Conservation (phyloP, 2,888 invertebrate species). For the Spisula solida region DNA sequence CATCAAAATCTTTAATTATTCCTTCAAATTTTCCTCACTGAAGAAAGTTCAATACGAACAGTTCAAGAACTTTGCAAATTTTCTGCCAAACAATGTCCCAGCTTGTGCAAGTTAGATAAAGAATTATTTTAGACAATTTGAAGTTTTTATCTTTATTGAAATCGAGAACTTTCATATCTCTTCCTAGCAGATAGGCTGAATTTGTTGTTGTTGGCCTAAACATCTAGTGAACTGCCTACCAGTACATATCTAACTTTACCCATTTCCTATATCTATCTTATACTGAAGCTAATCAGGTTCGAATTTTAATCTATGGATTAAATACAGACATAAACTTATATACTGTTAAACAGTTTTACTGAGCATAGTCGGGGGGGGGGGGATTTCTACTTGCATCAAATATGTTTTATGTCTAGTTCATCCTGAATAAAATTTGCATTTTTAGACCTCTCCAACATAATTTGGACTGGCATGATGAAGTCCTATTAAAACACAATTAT, state of each 20-base stretch:
- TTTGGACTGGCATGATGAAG: too few relatives aligned
- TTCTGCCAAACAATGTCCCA: not conserved
- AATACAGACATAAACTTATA: not conserved
- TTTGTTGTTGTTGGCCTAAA: not conserved
- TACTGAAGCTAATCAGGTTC: not conserved
- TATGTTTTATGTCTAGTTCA: too few relatives aligned
- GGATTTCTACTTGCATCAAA: too few relatives aligned
- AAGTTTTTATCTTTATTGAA: constrained; percentile 15
- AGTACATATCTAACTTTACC: not conserved
- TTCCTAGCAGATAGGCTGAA: not conserved
- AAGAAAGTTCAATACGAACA: not conserved
- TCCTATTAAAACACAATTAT: too few relatives aligned
- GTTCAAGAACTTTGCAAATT: not conserved
- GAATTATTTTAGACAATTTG: not conserved
- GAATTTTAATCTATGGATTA: not conserved
- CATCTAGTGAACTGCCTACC: not conserved
- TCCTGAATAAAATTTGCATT: too few relatives aligned
- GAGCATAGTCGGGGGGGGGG: too few relatives aligned
- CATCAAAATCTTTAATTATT: not conserved
- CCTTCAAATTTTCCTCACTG: not conserved
- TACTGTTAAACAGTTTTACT: too few relatives aligned
- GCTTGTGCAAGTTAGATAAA: constrained; percentile 10
- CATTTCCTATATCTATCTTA: not conserved
- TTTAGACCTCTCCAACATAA: too few relatives aligned
- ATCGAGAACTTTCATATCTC: not conserved